Conservation (phyloP, 2,888 invertebrate genomes). For the Melanargia galathea region DNA sequence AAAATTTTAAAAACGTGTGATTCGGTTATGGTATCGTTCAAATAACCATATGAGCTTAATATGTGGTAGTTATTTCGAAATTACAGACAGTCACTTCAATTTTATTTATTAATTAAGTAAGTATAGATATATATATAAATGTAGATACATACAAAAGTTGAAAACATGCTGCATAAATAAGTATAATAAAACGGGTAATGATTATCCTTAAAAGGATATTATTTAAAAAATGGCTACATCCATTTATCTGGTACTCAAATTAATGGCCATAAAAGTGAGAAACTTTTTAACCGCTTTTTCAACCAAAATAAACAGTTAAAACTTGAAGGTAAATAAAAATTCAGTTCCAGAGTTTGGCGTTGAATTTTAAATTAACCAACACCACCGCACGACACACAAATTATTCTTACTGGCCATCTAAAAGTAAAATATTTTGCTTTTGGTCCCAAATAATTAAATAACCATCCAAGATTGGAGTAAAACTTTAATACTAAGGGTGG, state of each 20-base stretch:
- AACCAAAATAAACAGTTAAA: slow-evolving; percentile 32
- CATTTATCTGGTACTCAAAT: slow-evolving; percentile 2
- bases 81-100: no score
- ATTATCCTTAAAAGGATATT: not conserved
- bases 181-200: not conserved
- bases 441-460: slow-evolving; percentile 16
- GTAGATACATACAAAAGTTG: no score
- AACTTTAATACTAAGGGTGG: no score
- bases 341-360: slow-evolving; percentile 32
- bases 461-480: not conserved
- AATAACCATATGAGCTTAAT: no score
- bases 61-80: no score
- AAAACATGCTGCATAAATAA: no score
- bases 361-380: slow-evolving; percentile 34
- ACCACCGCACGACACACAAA: slow-evolving; percentile 28
- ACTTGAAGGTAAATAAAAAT: slow-evolving; percentile 30
- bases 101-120: no score
- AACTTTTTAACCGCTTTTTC: slow-evolving; percentile 19
- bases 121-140: no score
- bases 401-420: slow-evolving; percentile 3
- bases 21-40: no score
- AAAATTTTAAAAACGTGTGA: no score
- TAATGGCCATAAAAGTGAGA: slow-evolving; percentile 14
- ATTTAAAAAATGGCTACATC: not conserved
- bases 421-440: slow-evolving; percentile 11